Evolutionary conservation across 2,888 invertebrate species (phyloP), one percentile per base, ranked within the genome.

Genomic region (Cynaeus angustus): DNA sequence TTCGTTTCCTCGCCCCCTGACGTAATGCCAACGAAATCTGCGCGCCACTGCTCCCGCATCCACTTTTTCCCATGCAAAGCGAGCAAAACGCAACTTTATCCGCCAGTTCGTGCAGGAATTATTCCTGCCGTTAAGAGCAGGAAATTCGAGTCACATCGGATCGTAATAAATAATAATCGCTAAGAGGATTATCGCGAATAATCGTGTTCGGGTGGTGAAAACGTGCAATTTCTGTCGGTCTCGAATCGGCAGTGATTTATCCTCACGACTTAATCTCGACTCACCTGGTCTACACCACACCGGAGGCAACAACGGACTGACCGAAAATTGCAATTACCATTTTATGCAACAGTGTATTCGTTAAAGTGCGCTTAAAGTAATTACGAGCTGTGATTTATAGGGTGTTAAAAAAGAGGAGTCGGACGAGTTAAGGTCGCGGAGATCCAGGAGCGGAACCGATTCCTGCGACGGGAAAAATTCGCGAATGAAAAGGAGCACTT

Each of bases 301-400:
- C 43, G 56, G 56, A 58, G 56, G 56, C 59, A 46, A 7, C 30
- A 43, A 53, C 41, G 8, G 14, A 53, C 43, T 53, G 52, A 64
- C 38, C 53, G 50, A 53, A 64, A 64, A 64, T n/a, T 13, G 64
- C 64, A 64, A 64, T 64, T 64, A 64, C 64, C 62, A 30, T 45
- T 52, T 50, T 62, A 64, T 64, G 64, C 64, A 64, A 53, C 59
- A 56, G 55, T 38, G 37, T 55, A 38, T 13, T 14, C 43, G 10
- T 50, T 41, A 41, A 38, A 52, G 16, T 14, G 30, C 41, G 38
- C 37, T 59, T 46, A 61, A 33, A 33, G 48, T 48, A 61, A 61
- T 50, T 48, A 14, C 48, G 38, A 13, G 21, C 41, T 30, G n/a
- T 61, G 61, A 61, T 61, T 61, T 61, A 61, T 33, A 48, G 48